A percentile compares a stretch with the other conserved stretches of the same genome.
These are phyloP conservation scores for Ormyrus thymus DNA, from an alignment of 2,888 invertebrate genomes.

Conservation along the genomic window DNA sequence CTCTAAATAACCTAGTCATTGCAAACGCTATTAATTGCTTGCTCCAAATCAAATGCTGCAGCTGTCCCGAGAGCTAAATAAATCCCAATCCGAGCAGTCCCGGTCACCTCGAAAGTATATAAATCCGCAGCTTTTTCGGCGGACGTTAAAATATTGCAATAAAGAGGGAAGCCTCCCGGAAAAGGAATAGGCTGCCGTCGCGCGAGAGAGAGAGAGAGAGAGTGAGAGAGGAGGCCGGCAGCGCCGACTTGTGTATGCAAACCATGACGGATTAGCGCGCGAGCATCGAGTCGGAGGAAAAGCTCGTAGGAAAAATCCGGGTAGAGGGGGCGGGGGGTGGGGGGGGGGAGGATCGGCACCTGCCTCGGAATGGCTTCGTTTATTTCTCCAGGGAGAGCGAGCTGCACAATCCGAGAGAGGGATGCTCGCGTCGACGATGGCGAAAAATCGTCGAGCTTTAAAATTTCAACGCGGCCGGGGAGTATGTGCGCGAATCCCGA, in stretches of 20 bases:
- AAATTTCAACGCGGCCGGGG: constrained; percentile 26
- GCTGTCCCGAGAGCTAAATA: no score
- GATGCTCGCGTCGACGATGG: constrained; percentile 8
- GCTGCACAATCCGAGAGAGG: constrained; percentile 23
- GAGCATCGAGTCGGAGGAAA: constrained; percentile 1
- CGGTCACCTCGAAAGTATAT: no score
- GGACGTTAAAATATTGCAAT: no score
- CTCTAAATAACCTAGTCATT: neutral
- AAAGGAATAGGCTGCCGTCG: constrained; percentile 3
- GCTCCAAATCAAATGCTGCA: no score
- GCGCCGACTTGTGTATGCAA: constrained; percentile 41
- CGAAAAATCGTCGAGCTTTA: constrained; percentile 40
- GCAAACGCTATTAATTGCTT: no score
- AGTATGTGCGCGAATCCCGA: neutral
- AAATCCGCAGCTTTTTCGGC: no score
- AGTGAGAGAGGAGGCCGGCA: neutral
- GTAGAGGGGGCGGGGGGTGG: neutral
- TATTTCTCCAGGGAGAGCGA: constrained; percentile 51
- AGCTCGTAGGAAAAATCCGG: neutral
- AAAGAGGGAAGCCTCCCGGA: neutral
- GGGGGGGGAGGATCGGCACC: constrained; percentile 26
- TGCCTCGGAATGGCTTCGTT: constrained; percentile 39
- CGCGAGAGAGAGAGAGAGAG: no score
- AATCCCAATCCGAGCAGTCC: no score
- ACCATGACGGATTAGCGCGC: constrained; percentile 46